Conservation (phyloP, 2,113 vertebrate genomes). For the Gallinago media region DNA sequence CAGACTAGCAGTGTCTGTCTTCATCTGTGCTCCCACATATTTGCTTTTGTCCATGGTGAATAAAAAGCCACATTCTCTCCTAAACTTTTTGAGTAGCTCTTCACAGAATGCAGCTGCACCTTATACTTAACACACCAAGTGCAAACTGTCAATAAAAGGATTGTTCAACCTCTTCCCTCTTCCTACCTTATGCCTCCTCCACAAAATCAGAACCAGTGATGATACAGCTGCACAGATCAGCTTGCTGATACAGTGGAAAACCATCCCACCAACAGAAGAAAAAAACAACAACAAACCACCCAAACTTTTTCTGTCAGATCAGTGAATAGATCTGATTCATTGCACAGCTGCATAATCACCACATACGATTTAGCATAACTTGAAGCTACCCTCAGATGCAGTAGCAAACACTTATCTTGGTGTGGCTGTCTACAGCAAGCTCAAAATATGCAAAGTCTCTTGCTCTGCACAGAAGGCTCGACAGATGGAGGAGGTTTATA, state of each 20-base stretch:
- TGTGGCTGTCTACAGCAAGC: background rate
- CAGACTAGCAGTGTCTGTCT: background rate
- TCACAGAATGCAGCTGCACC: background rate
- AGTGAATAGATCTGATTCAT: background rate
- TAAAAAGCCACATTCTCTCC: background rate
- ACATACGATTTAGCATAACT: background rate
- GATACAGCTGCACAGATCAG: background rate
- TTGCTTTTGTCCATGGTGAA: background rate
- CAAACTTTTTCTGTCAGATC: background rate
- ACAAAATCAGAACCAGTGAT: background rate
- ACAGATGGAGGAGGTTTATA: slow-evolving; percentile 16
- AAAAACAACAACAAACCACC: background rate
- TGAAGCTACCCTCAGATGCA: background rate
- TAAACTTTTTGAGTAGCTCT: background rate
- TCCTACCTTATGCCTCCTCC: background rate
- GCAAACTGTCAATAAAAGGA: background rate
- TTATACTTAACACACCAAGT: background rate
- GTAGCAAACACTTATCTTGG: background rate
- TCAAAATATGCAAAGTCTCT: slow-evolving; percentile 25
- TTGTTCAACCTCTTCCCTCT: background rate
- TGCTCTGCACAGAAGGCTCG: slow-evolving; percentile 37
- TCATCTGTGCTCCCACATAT: background rate
- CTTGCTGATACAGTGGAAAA: slow-evolving; percentile 13
- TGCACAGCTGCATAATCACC: background rate
- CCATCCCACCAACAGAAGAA: background rate